These are phyloP conservation scores for Amblyteles armatorius DNA, from an alignment of 2,888 invertebrate species.

Conservation along the genomic window DNA sequence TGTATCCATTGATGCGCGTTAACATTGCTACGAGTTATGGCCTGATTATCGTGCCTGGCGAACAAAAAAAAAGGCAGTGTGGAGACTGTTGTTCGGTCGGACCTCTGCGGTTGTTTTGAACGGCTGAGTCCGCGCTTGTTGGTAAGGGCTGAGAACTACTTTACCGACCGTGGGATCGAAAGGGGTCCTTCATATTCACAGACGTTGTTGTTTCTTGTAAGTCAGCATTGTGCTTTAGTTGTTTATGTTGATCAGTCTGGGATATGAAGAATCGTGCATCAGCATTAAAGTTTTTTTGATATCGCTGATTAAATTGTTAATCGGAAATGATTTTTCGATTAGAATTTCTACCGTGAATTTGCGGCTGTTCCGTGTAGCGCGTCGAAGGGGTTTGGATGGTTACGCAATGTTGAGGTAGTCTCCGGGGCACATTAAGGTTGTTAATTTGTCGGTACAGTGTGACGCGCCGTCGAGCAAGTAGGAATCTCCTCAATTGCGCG, in stretches of 20 bases:
- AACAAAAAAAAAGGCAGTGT: background rate
- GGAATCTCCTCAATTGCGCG: background rate
- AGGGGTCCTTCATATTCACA: background rate
- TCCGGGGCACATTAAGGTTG: too few species aligned
- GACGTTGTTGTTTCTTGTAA: background rate
- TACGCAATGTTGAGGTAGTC: background rate
- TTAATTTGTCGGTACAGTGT: background rate
- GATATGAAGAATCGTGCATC: background rate
- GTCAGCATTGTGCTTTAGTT: background rate
- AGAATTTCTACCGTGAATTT: conserved; percentile 36
- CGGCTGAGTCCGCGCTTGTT: background rate
- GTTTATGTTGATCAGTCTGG: too few species aligned
- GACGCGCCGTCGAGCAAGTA: conserved; percentile 7
- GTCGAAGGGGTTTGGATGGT: background rate
- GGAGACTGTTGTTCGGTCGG: background rate
- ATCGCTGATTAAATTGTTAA: background rate
- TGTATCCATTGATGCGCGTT: too few species aligned
- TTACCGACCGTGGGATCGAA: background rate
- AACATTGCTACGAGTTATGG: too few species aligned
- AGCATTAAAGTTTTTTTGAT: background rate
- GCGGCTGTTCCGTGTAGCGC: background rate
- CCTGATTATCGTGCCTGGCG: too few species aligned
- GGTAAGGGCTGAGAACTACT: background rate
- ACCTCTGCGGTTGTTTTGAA: background rate
- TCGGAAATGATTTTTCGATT: conserved; percentile 39